A percentile compares a stretch with the other conserved stretches of the same genome.
phyloP scores from a whole-genome alignment of 2,888 invertebrate species.

The Octodonta nipae region DNA sequence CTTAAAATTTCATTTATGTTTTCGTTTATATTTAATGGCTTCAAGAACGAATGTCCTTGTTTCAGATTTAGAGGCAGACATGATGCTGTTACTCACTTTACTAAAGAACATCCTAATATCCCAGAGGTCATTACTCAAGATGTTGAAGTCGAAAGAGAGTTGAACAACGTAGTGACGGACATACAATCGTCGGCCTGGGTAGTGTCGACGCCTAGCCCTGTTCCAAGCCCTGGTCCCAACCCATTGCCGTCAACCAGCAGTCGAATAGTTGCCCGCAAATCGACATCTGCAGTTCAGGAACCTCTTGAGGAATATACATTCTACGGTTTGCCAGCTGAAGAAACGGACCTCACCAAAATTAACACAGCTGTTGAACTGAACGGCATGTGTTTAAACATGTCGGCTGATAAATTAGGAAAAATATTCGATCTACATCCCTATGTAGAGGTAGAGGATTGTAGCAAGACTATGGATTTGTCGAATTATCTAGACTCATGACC shows the following conservation, averaged over 20 bases:
- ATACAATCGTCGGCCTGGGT: slow-evolving; percentile 6
- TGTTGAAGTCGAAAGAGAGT: slow-evolving; percentile 6
- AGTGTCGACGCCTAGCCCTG: no score
- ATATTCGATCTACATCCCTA: slow-evolving; percentile 40
- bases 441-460: slow-evolving; percentile 36
- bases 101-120: slow-evolving; percentile 10
- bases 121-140: slow-evolving; percentile 8
- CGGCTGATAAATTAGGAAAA: slow-evolving; percentile 39
- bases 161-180: slow-evolving; percentile 8
- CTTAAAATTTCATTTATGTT: no score
- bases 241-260: no score
- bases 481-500: slow-evolving; percentile 11
- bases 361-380: slow-evolving; percentile 42
- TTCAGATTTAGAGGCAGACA: slow-evolving; percentile 11
- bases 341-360: slow-evolving; percentile 34
- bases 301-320: slow-evolving; percentile 32
- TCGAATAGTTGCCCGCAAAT: slow-evolving; percentile 37
- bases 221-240: neutral
- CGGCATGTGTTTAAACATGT: slow-evolving; percentile 38
- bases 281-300: slow-evolving; percentile 29
- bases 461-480: slow-evolving; percentile 5
- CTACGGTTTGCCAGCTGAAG: slow-evolving; percentile 37
- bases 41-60: no score
- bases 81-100: slow-evolving; percentile 10
- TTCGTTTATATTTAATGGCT: no score